phyloP scores from a whole-genome alignment of 2,797 vertebrate genomes.

The Cottoperca gobio region DNA sequence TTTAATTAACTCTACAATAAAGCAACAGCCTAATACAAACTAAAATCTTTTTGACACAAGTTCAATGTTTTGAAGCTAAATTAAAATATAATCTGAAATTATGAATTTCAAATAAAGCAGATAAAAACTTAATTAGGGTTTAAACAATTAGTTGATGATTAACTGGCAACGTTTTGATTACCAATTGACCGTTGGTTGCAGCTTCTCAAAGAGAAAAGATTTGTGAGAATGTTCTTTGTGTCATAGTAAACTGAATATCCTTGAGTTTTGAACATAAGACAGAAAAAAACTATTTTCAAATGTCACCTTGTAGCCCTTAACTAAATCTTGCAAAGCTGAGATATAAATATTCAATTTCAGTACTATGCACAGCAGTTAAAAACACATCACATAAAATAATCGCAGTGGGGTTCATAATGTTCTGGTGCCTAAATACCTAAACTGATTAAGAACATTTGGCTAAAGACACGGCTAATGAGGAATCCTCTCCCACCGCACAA shows the following conservation, averaged over 20 bases:
- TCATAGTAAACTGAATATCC: background rate
- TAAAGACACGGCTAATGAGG: slow-evolving; percentile 27
- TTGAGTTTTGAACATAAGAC: no score
- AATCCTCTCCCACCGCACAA: slow-evolving; percentile 16
- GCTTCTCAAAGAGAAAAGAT: background rate
- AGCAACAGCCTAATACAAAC: background rate
- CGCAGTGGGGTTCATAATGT: no score
- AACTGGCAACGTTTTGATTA: slow-evolving; percentile 6
- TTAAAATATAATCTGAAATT: slow-evolving; percentile 18
- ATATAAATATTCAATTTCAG: background rate
- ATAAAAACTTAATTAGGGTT: slow-evolving; percentile 21
- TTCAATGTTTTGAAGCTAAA: slow-evolving; percentile 14
- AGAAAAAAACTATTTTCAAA: background rate
- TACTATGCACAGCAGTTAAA: background rate
- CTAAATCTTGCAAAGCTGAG: background rate
- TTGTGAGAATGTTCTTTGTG: background rate
- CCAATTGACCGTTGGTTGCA: background rate
- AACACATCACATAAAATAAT: background rate
- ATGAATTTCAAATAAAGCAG: background rate
- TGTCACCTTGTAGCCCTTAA: background rate
- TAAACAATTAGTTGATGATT: slow-evolving; percentile 12
- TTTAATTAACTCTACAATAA: slow-evolving; percentile 27
- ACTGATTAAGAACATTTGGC: slow-evolving; percentile 16
- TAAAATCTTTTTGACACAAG: background rate
- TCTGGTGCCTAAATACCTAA: slow-evolving; percentile 16